Evolutionary conservation across 2,797 vertebrate species (phyloP), one percentile per base, ranked within the genome.

Genomic region (Hippopotamyrus pictus): DNA sequence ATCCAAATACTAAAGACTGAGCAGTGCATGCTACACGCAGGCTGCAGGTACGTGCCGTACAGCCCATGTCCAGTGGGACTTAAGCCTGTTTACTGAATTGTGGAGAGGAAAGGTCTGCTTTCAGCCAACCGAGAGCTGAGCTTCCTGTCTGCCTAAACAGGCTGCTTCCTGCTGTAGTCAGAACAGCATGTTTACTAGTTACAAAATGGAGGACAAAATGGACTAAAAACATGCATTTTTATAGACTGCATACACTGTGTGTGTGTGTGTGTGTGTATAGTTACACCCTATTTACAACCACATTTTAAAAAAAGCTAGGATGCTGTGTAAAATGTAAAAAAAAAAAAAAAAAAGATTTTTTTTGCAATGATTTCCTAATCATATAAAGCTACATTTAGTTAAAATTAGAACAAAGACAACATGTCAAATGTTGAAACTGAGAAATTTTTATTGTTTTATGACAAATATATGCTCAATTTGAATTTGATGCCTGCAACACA

Each of bases 111-210:
- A 87, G 90, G 59, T 86, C 91, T 79, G 17, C 25, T 44, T 44
- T 79, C 73, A n/a, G 73, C 1, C 7, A 44, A 5, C 73, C 17
- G 8, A n/a, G 12, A 90, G 86, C 89, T 93, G 92, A 86, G 95
- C 94, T 97, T 98, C 96, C 96, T 95, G 92, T 93, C 95, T 93
- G 7, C 62, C 84, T 12, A 87, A 2, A 3, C 57, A 86, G 90
- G 92, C 93, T 25, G 91, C 93, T 97, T 98, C 97, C 98, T 97
- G 97, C 89, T 44, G 6, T 17, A 17, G 33, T 12, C 25, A 69
- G 25, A 69, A 69, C 25, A 69, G 25, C 25, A 12, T 11, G 25
- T 69, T 33, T 69, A 69, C 25, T 1, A 29, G 62, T 33, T 29
- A 69, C 25, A 69, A 69, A 22, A 59, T 22, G n/a, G n/a, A 59